Evolutionary conservation across 2,888 invertebrate species (phyloP).

Genomic region (Napeogenes sylphis): DNA sequence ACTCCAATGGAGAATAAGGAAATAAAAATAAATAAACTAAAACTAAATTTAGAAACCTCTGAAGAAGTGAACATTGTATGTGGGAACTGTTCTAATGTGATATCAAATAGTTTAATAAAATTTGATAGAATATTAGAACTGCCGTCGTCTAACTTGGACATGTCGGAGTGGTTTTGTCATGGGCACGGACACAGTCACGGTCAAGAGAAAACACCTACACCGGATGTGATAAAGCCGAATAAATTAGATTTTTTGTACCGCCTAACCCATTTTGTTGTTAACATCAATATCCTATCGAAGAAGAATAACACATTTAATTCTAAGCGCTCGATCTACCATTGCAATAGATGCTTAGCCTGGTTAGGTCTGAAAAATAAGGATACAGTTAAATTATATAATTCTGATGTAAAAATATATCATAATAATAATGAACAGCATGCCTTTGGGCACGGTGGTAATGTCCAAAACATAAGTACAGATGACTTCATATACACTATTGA

Average conservation of each 20-base stretch:
- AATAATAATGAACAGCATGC: conserved; percentile 43
- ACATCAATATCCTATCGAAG: conserved; percentile 57
- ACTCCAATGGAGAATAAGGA: conserved; percentile 38
- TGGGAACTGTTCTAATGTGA: conserved; percentile 64
- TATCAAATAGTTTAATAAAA: conserved; percentile 63
- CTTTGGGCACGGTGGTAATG: conserved; percentile 47
- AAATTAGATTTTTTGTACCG: conserved; percentile 77
- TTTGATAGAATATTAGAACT: conserved; percentile 80
- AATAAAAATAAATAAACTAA: conserved; percentile 43
- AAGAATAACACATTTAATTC: conserved; percentile 65
- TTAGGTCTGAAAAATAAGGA: conserved; percentile 69
- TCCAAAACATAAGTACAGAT: conserved; percentile 49
- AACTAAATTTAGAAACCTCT: conserved; percentile 51
- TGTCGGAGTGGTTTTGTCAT: conserved; percentile 83
- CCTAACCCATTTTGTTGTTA: conserved; percentile 74
- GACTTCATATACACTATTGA: conserved; percentile 77
- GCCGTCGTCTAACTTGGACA: conserved; percentile 78
- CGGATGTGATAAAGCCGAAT: conserved; percentile 63
- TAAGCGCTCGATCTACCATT: conserved; percentile 69
- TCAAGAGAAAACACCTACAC: conserved; percentile 16
- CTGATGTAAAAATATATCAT: conserved; percentile 68
- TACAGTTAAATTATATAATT: conserved; percentile 76
- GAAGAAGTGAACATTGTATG: conserved; percentile 56
- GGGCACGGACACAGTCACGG: conserved; percentile 67
- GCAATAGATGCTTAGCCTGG: conserved; percentile 78